Conservation (phyloP, 2,888 invertebrate genomes). For the Hirudinaria manillensis region DNA sequence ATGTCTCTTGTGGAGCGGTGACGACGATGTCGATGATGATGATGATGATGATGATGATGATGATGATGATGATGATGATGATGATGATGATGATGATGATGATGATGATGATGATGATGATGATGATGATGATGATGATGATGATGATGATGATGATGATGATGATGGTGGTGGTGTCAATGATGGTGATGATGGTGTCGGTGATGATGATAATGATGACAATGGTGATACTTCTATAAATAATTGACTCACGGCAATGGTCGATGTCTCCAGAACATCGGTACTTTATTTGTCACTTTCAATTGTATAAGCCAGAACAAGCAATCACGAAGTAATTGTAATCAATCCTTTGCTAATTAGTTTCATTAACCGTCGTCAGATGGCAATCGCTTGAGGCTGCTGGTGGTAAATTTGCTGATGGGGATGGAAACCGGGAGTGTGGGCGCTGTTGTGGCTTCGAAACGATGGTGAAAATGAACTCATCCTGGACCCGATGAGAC, state of each 20-base stretch:
- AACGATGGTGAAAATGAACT: neutral
- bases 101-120: conserved; percentile 29
- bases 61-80: conserved; percentile 6
- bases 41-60: conserved; percentile 17
- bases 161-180: conserved; percentile 22
- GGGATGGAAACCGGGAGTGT: neutral
- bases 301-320: too few relatives aligned
- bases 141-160: conserved; percentile 29
- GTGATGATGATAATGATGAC: conserved; percentile 33
- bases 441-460: neutral
- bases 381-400: conserved; percentile 58
- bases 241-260: too few relatives aligned
- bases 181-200: conserved; percentile 26
- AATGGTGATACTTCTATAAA: conserved; percentile 55
- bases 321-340: too few relatives aligned
- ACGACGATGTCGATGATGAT: conserved; percentile 26
- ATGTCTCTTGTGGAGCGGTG: conserved; percentile 8
- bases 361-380: neutral
- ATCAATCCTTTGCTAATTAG: too few relatives aligned
- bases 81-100: conserved; percentile 31
- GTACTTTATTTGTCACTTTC: too few relatives aligned
- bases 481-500: neutral
- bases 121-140: conserved; percentile 30
- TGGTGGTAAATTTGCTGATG: conserved; percentile 54
- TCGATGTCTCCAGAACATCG: too few relatives aligned